Base-by-base conservation (phyloP, 2,888 invertebrate genomes). In the Gastracanthus pulcherrimus region DNA sequence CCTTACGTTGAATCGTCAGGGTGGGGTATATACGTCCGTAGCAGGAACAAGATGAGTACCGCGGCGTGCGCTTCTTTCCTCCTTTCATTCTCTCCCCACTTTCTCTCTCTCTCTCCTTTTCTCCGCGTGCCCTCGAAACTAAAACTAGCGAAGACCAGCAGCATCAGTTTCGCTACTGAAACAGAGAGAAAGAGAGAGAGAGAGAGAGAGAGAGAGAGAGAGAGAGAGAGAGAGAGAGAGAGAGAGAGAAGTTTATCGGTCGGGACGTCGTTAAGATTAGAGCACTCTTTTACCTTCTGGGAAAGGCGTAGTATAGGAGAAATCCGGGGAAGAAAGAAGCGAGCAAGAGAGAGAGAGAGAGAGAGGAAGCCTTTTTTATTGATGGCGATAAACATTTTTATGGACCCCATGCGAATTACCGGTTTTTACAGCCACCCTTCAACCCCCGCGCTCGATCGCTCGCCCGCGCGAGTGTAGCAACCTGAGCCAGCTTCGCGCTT, bases 351-450 rank as follows among this genome's bases (percentile, higher is more conserved):
- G 48, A 71, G 36, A 38, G 71, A 69, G 69, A 82, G 69, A 76
- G 81, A 72, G 51, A 69, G 74, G 71, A 67, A 58, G 31, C 82
- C 81, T 86, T 87, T 89, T 90, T 90, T 90, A 90, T 90, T 88
- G 90, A 87, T 84, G 88, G 87, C 86, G 89, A 90, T 91, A 90
- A 91, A 90, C 89, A 90, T 88, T 90, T 91, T 91, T 90, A 91
- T 91, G 86, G 88, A 88, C 86, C 89, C 88, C 89, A 86, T 86
- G 90, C 86, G 91, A 90, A 91, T 90, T 89, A 89, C 90, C 85
- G 86, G 86, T 87, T 89, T 90, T 90, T 90, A 90, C 87, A 87
- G 81, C 85, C 84, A 81, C 80, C 76, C 71, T 71, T 81, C 83
- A 72, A 71, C 83, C 81, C 60, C 70, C 58, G 74, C 74, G 48